Percentiles rank a stretch among this genome's conserved stretches.
phyloP scores from a whole-genome alignment of 2,888 invertebrate species.

The Ariolimax columbianus region DNA sequence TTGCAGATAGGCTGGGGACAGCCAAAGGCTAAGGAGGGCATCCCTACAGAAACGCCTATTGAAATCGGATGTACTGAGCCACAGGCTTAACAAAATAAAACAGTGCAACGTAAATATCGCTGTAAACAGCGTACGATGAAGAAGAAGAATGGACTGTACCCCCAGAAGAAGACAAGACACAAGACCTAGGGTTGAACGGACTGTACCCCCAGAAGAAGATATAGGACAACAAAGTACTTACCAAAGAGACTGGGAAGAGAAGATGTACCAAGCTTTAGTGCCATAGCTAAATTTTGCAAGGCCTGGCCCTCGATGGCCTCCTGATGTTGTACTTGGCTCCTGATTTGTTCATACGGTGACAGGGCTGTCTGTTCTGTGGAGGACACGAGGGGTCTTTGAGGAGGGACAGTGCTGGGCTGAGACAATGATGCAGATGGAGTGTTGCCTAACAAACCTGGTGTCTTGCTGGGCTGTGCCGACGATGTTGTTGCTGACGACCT shows the following conservation, averaged over 20 bases:
- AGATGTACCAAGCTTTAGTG: slow-evolving; percentile 17
- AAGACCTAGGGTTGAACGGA: no score
- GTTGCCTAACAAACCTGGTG: slow-evolving; percentile 11
- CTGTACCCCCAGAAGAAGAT: background rate
- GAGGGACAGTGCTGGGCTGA: slow-evolving; percentile 17
- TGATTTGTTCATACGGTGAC: slow-evolving; percentile 47
- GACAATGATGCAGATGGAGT: background rate
- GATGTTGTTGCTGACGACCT: background rate
- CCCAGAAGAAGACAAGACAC: no score
- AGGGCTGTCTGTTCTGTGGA: slow-evolving; percentile 22
- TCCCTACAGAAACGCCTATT: no score
- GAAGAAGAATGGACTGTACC: no score
- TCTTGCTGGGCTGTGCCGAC: background rate
- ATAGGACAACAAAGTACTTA: background rate
- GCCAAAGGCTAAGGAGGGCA: no score
- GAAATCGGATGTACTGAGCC: background rate
- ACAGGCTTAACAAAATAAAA: background rate
- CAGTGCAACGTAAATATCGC: no score
- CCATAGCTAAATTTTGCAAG: slow-evolving; percentile 43
- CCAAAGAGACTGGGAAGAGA: slow-evolving; percentile 11
- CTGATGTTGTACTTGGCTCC: slow-evolving; percentile 40
- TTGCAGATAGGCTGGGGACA: no score
- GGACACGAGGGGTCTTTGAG: slow-evolving; percentile 34
- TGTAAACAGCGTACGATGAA: no score
- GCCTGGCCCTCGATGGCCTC: slow-evolving; percentile 49